Conservation (phyloP, 1,140 invertebrate species). For the Druon quercuslanigerum region DNA sequence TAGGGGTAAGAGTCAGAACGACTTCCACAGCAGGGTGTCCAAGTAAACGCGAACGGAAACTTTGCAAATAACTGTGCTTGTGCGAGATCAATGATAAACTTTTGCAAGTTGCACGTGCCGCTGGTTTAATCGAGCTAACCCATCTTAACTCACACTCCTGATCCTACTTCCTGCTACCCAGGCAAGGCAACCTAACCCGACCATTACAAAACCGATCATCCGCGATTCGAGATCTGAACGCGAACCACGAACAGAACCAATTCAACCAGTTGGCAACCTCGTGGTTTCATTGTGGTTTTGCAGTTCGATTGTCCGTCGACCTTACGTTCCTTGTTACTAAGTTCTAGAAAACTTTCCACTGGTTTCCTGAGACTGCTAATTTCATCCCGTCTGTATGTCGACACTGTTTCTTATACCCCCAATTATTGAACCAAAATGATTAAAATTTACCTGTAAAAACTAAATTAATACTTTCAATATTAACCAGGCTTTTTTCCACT, state of each 20-base stretch:
- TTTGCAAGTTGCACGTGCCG: slow-evolving; percentile 55
- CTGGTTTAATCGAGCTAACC: slow-evolving; percentile 51
- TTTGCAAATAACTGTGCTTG: slow-evolving; percentile 52
- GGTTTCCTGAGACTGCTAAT: slow-evolving; percentile 34
- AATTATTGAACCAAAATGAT: neutral
- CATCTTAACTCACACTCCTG: slow-evolving; percentile 46
- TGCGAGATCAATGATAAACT: slow-evolving; percentile 56
- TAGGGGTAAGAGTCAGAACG: slow-evolving; percentile 42
- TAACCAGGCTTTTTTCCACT: too few relatives aligned
- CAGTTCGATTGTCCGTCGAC: slow-evolving; percentile 68
- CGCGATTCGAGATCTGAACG: slow-evolving; percentile 55
- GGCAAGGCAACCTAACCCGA: slow-evolving; percentile 38
- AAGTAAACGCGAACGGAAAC: slow-evolving; percentile 45
- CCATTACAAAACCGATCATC: slow-evolving; percentile 57
- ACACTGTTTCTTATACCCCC: neutral
- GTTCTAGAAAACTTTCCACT: slow-evolving; percentile 67
- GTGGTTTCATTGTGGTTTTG: slow-evolving; percentile 67
- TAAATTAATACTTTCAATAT: too few relatives aligned
- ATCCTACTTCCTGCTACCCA: slow-evolving; percentile 40
- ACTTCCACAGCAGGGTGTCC: slow-evolving; percentile 35
- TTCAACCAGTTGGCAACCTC: slow-evolving; percentile 67
- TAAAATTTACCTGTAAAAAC: too few relatives aligned
- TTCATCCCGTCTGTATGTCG: neutral
- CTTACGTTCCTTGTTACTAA: slow-evolving; percentile 67
- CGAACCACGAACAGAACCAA: slow-evolving; percentile 53